Evolutionary conservation across 1,140 invertebrate genomes (phyloP), one percentile per base, ranked within the genome.

Genomic region (Delia radicum): DNA sequence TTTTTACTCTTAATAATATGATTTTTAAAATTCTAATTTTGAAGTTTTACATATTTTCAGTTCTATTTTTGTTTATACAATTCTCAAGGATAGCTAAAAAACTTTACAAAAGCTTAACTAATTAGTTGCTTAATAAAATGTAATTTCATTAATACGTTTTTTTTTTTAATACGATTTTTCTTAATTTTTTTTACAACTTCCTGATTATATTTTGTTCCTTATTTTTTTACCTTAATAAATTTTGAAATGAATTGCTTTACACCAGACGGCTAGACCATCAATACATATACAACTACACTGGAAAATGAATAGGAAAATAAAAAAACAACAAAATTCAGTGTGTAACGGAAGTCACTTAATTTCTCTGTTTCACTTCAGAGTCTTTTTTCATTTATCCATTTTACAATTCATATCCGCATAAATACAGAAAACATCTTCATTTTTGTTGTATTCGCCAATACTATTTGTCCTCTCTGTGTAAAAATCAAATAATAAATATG

Each of bases 91-190:
- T n/a, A n/a, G n/a, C n/a, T n/a, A n/a, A n/a, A n/a, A n/a, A 74
- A 72, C 48, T 31, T 42, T 75, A 74, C 24, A 37, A 31, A 27
- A 27, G 72, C 26, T 31, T 42, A n/a, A 71, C 62, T 31, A 55
- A 74, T 72, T 74, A 48, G 24, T 31, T 46, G 75, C 29, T 27
- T 28, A 24, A 42, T 42, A 42, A 42, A 42, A 42, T 42, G n/a
- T 42, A 42, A 42, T 42, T 42, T 42, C 37, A 42, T 42, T 42
- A 42, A 15, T 15, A 13, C n/a, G 42, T n/a, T 46, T 8, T 26
- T 15, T 72, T 46, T 73, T 69, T 69, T 21, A 27, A n/a, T n/a
- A n/a, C n/a, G n/a, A n/a, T 37, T 71, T 31, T 71, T 31, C 10
- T 31, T 10, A 4, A 24, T 37, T 71, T 71, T 71, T 31, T 37